Percentiles rank a stretch among this genome's conserved stretches.
Conservation (phyloP, 2,797 vertebrate species). For the Acrocephalus scirpaceus region DNA sequence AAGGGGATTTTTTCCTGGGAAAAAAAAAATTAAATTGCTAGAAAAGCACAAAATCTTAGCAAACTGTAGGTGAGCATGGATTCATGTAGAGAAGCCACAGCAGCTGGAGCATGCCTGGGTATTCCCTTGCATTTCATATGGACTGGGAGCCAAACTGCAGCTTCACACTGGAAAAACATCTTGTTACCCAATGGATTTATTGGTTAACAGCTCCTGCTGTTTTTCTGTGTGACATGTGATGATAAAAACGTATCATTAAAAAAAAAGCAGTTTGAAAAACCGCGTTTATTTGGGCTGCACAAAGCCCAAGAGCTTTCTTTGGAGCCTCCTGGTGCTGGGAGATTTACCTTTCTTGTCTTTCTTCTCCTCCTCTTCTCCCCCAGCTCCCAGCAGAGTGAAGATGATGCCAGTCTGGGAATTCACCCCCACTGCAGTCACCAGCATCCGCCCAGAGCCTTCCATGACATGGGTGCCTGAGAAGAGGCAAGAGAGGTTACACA, state of each 20-base stretch:
- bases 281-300: neutral
- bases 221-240: conserved; percentile 43
- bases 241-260: neutral
- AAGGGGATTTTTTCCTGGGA: neutral
- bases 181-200: conserved; percentile 46
- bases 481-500: neutral
- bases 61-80: neutral
- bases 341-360: conserved; percentile 96
- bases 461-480: conserved; percentile 94
- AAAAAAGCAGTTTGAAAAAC: neutral
- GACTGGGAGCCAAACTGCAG: neutral
- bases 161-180: conserved; percentile 51
- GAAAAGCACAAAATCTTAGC: conserved; percentile 5
- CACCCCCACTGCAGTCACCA: conserved; percentile 94
- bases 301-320: neutral
- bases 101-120: neutral
- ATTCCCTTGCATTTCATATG: neutral
- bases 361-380: conserved; percentile 93
- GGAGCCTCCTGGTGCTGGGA: neutral
- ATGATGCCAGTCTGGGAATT: conserved; percentile 99
- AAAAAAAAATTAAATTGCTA: neutral
- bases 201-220: conserved; percentile 45
- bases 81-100: neutral
- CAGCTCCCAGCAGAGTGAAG: conserved; percentile 93
- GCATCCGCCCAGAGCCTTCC: conserved; percentile 97